Conservation (phyloP, 2,888 invertebrate species). For the Molorchus minor region DNA sequence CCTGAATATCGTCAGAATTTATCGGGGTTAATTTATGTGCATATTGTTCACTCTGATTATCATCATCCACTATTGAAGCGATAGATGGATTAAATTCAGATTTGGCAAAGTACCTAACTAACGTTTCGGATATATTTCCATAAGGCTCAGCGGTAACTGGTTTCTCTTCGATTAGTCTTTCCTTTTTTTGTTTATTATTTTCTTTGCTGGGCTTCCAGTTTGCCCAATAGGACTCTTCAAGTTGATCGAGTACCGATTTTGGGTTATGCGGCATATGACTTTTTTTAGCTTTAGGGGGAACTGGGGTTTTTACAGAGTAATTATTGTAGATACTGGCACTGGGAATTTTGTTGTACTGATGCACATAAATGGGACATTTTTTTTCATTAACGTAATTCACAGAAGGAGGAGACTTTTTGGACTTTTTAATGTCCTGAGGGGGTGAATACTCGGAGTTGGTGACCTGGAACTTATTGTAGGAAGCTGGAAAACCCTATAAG, state of each 20-base stretch:
- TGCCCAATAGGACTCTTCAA: constrained; percentile 60
- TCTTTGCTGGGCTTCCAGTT: constrained; percentile 57
- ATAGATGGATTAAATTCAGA: constrained; percentile 7
- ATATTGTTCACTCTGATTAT: background rate
- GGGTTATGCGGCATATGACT: constrained; percentile 27
- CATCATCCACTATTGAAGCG: constrained; percentile 5
- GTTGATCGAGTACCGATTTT: constrained; percentile 49
- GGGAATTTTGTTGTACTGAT: constrained; percentile 36
- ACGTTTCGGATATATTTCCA: constrained; percentile 22
- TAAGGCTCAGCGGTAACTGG: background rate
- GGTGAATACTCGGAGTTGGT: constrained; percentile 3
- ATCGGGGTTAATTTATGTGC: background rate
- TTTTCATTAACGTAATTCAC: constrained; percentile 36
- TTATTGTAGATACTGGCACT: constrained; percentile 37
- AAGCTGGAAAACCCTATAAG: constrained; percentile 31
- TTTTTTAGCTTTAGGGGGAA: constrained; percentile 25
- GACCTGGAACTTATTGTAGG: constrained; percentile 17
- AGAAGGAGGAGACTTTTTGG: constrained; percentile 20
- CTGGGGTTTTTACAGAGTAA: constrained; percentile 28
- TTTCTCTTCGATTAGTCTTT: constrained; percentile 9
- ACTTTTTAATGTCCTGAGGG: constrained; percentile 8
- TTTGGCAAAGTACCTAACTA: constrained; percentile 17
- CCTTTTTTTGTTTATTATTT: constrained; percentile 4
- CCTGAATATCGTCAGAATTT: background rate
- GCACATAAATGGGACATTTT: constrained; percentile 46